Evolutionary conservation across 1,140 invertebrate genomes (phyloP), one percentile per base, ranked within the genome.

Genomic region (Sinella curviseta): DNA sequence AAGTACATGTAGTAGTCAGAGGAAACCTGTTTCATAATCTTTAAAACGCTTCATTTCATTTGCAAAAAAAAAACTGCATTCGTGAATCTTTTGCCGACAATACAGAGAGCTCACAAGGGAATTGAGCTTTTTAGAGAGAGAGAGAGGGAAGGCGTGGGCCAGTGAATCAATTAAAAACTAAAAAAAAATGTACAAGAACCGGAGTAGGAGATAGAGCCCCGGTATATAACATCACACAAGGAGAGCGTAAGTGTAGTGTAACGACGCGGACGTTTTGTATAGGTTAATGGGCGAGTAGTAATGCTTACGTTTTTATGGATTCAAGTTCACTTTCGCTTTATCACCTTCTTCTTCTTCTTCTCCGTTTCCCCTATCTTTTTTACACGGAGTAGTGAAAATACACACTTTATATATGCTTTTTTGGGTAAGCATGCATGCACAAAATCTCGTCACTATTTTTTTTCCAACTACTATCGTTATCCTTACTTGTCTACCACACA

Each of bases 291-390:
- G 55, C 55, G 55, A 60, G 55, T 60, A 60, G 55, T 60, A 60
- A 24, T n/a, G n/a, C 55, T 60, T 24, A 60, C 55, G 24, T 24
- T 26, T 24, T 33, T 12, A 30, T 31, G 31, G 28, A 70, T 70
- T 30, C 65, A 70, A 4, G 65, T 30, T 70, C 26, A 70, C 65
- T 70, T 70, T 70, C 65, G 65, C 65, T 70, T 70, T 70, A 70
- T 70, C 65, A 70, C 65, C 65, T 70, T 48, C 39, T 48, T 20
- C 20, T 48, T 48, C 39, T n/a, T n/a, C n/a, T n/a, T n/a, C n/a
- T n/a, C n/a, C n/a, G n/a, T n/a, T n/a, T n/a, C n/a, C n/a, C n/a
- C n/a, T n/a, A n/a, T n/a, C n/a, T n/a, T n/a, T n/a, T n/a, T n/a
- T n/a, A n/a, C n/a, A n/a, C n/a, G n/a, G n/a, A n/a, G n/a, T n/a